Evolutionary conservation across 2,113 vertebrate species (phyloP), one percentile per base, ranked within the genome.

Genomic region (Tylochromis polylepis): DNA sequence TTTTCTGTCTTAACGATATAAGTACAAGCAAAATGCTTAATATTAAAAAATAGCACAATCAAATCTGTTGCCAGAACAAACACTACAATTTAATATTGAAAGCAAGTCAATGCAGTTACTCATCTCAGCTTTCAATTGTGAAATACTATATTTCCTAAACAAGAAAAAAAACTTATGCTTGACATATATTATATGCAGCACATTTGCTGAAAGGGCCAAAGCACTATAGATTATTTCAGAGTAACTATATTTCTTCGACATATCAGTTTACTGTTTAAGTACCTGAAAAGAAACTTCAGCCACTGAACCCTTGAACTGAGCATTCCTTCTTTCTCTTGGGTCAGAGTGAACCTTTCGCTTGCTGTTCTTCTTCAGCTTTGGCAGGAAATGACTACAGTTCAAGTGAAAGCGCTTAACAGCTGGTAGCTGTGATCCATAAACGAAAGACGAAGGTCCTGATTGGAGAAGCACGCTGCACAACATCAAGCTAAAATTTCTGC

Each of bases 341-440:
- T 90, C 82, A 58, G 53, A 51, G 38, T 87, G 81, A 93, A 94
- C 92, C 85, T 91, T 86, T 83, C 82, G 85, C 81, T 85, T 81
- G 75, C 79, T 65, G 87, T 58, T 87, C 89, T 89, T 65, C 53
- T 70, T 85, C 15, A 43, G 70, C 85, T 91, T 53, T 78, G 85
- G 70, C 93, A 93, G 92, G 89, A 95, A 95, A 93, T 89, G 85
- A 90, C 89, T 87, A 67, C 31, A 83, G 90, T 92, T 94, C 89
- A 89, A 92, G 88, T 86, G 90, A 93, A 93, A 94, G 92, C 86
- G 85, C 85, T 92, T 92, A 95, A 95, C 95, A 95, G 94, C 93
- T 95, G 94, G 92, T 94, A 92, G 91, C 90, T 81, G 89, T 75
- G 79, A 94, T 94, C 89, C 93, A 95, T 91, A 93, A 95, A 94